Conservation (phyloP, 2,113 vertebrate genomes). For the Lagopus muta region DNA sequence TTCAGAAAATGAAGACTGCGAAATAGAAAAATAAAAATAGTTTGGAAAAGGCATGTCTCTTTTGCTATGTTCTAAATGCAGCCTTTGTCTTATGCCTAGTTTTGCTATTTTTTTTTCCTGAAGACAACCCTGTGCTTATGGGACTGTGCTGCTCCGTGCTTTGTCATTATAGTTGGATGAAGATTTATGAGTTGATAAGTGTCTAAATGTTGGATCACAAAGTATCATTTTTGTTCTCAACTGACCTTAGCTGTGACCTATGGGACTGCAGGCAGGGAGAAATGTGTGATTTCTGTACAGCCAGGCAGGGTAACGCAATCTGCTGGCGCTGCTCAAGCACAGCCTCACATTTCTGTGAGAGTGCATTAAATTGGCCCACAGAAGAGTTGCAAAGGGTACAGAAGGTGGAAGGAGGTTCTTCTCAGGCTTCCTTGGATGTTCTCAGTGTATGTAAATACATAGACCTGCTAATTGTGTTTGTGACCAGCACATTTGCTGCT, state of each 20-base stretch:
- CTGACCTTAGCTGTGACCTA: conserved; percentile 70
- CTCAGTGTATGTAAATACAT: neutral
- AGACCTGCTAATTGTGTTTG: neutral
- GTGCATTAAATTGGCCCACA: neutral
- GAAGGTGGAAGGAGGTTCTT: neutral
- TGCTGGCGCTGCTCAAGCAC: conserved; percentile 39
- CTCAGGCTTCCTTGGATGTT: neutral
- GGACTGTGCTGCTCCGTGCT: conserved; percentile 51
- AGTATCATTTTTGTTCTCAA: conserved; percentile 71
- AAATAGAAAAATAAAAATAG: conserved; percentile 45
- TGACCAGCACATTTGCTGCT: neutral
- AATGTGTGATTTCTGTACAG: conserved; percentile 68
- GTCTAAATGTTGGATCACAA: conserved; percentile 72
- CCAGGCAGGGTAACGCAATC: conserved; percentile 55
- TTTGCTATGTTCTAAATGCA: conserved; percentile 4
- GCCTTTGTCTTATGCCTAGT: conserved; percentile 1
- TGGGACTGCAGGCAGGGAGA: conserved; percentile 65
- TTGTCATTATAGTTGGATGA: conserved; percentile 64
- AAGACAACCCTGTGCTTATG: neutral
- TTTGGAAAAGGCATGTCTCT: conserved; percentile 25
- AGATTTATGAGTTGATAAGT: conserved; percentile 79
- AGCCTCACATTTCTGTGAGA: conserved; percentile 48
- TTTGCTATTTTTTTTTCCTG: neutral
- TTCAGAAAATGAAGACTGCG: neutral
- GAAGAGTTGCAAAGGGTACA: conserved; percentile 24